These are phyloP conservation scores for Nudaria mundana DNA, from an alignment of 2,888 invertebrate species.

Conservation along the genomic window DNA sequence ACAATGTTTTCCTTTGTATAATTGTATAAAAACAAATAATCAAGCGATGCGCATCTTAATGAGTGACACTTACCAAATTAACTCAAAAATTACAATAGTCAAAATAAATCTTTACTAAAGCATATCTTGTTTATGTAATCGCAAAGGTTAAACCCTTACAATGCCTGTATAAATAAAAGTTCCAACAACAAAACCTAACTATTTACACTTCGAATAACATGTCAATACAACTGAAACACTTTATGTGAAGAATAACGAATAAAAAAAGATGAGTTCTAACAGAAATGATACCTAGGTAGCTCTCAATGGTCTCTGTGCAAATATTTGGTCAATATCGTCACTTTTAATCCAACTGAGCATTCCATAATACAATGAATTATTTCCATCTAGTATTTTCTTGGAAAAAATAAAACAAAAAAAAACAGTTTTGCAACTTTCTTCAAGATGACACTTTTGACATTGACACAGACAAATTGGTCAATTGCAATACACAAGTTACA, in stretches of 20 bases:
- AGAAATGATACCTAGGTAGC: not conserved
- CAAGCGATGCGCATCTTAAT: too few relatives aligned
- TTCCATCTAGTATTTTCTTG: not conserved
- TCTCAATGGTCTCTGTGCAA: slow-evolving; percentile 3
- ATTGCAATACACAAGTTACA: not conserved
- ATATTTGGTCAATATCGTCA: not conserved
- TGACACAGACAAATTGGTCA: not conserved
- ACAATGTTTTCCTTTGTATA: too few relatives aligned
- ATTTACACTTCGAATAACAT: not conserved
- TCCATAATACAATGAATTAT: not conserved
- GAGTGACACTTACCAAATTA: too few relatives aligned
- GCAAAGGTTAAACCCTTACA: too few relatives aligned
- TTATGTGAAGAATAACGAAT: not conserved
- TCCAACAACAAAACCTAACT: not conserved
- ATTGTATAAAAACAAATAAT: too few relatives aligned
- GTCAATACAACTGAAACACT: not conserved
- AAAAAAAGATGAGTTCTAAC: slow-evolving; percentile 2
- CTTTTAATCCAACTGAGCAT: slow-evolving; percentile 1
- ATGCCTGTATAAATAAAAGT: too few relatives aligned
- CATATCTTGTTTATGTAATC: too few relatives aligned
- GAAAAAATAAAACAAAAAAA: slow-evolving; percentile 7
- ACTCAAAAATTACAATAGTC: too few relatives aligned
- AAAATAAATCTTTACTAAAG: too few relatives aligned
- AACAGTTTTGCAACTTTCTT: not conserved
- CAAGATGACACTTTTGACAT: slow-evolving; percentile 8